These are phyloP conservation scores for Linurgus olivaceus DNA, from an alignment of 2,797 vertebrate genomes.

Conservation along the genomic window DNA sequence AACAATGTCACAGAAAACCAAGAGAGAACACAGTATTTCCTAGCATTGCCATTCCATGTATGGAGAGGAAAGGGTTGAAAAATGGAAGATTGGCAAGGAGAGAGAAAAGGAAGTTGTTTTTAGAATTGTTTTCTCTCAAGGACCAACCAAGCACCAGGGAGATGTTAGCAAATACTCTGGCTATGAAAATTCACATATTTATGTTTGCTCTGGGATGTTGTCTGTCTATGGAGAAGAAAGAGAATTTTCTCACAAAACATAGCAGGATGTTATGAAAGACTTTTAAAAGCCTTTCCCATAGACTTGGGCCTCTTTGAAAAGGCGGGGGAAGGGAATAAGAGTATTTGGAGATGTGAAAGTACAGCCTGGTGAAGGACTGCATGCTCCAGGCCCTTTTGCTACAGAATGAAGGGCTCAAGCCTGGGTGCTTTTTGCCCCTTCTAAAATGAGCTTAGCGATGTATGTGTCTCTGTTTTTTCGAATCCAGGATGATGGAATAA, in stretches of 20 bases:
- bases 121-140: background rate
- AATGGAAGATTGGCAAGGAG: background rate
- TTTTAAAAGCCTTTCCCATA: background rate
- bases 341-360: background rate
- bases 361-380: background rate
- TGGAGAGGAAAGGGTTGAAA: background rate
- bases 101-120: background rate
- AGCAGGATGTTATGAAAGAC: background rate
- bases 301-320: background rate
- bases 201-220: background rate
- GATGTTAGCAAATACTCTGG: background rate
- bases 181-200: background rate
- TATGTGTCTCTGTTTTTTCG: background rate
- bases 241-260: background rate
- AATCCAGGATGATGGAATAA: background rate
- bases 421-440: background rate
- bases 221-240: background rate
- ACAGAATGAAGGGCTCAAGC: background rate
- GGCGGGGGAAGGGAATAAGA: background rate
- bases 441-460: background rate
- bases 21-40: background rate
- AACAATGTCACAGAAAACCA: background rate
- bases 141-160: background rate
- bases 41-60: rapidly evolving
- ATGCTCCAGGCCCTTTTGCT: background rate